Evolutionary conservation across 2,113 vertebrate genomes (phyloP).

Genomic region (Scopus umbretta): DNA sequence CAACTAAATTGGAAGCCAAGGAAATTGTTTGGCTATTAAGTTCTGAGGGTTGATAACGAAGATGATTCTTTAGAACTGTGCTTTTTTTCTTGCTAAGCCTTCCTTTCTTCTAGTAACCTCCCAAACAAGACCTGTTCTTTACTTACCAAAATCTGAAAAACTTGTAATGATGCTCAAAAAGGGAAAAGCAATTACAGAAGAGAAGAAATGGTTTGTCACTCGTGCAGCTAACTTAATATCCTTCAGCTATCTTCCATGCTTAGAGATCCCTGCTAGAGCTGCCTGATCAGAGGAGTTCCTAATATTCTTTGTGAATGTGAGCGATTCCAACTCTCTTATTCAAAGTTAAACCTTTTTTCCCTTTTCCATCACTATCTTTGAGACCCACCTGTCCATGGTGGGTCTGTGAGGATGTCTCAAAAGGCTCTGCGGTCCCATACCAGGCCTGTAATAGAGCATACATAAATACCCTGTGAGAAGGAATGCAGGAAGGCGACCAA

Average conservation of each 20-base stretch:
- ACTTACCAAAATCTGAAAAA: neutral
- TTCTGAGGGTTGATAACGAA: neutral
- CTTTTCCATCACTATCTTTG: neutral
- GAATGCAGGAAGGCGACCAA: neutral
- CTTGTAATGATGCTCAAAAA: neutral
- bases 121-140: neutral
- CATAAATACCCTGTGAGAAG: neutral
- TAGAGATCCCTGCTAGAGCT: neutral
- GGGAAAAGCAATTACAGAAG: neutral
- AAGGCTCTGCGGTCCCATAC: neutral
- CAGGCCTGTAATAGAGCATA: neutral
- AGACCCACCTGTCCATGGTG: neutral
- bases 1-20: neutral
- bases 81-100: neutral
- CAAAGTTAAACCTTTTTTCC: neutral
- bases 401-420: neutral
- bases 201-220: neutral
- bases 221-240: neutral
- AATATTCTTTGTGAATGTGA: neutral
- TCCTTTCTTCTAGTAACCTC: neutral
- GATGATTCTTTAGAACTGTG: neutral
- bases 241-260: neutral
- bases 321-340: neutral
- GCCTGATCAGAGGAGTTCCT: neutral
- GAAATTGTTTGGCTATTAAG: neutral